Evolutionary conservation across 2,797 vertebrate species (phyloP).

Genomic region (Acanthurus leucopareius): DNA sequence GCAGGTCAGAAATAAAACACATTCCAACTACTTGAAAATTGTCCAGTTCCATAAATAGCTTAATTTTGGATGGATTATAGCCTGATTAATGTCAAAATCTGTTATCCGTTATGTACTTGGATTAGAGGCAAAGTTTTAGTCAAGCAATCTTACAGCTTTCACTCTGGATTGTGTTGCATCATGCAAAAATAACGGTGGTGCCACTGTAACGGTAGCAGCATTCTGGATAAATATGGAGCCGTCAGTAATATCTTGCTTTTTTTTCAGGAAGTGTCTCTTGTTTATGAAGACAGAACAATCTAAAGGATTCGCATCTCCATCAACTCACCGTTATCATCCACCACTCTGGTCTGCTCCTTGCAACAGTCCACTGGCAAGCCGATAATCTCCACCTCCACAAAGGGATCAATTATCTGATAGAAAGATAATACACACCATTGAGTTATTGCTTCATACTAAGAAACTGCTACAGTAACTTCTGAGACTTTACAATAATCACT

Average conservation of each 20-base stretch:
- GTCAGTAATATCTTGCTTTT: neutral
- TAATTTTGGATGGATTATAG: neutral
- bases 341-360: constrained; percentile 97
- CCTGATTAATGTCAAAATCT: neutral
- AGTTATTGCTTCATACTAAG: neutral
- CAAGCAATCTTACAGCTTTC: neutral
- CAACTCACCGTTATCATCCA: constrained; percentile 96
- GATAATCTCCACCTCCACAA: constrained; percentile 98
- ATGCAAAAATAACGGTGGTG: neutral
- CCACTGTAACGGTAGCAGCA: neutral
- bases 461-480: too few species aligned
- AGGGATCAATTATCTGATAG: constrained; percentile 97
- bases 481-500: neutral
- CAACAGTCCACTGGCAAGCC: constrained; percentile 95
- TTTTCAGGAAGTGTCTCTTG: neutral
- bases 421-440: constrained; percentile 32
- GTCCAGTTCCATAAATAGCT: neutral
- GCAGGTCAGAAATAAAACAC: too few species aligned
- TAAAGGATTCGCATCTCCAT: neutral
- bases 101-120: neutral
- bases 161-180: neutral
- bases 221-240: neutral
- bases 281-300: neutral
- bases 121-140: neutral
- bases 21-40: neutral